Conservation (phyloP, 2,888 invertebrate genomes). For the Nesidiocoris tenuis region DNA sequence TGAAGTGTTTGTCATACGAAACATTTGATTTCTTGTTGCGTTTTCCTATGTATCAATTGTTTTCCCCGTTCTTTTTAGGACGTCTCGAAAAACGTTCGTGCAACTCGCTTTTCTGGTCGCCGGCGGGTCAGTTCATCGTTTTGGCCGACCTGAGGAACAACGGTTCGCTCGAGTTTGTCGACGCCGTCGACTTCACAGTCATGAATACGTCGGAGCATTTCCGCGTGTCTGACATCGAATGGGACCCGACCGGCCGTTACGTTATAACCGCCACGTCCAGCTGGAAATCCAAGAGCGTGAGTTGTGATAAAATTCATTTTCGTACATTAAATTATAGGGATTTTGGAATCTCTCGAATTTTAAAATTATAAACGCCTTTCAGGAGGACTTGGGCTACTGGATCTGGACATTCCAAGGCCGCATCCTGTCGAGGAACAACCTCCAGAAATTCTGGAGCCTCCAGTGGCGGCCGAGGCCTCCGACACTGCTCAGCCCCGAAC, state of each 20-base stretch:
- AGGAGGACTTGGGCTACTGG: conserved; percentile 81
- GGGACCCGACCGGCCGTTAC: conserved; percentile 99
- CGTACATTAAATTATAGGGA: conserved; percentile 56
- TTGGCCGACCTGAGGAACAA: conserved; percentile 81
- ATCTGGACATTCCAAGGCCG: conserved; percentile 96
- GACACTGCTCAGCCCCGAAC: conserved; percentile 76
- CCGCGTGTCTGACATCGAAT: conserved; percentile 92
- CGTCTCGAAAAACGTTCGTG: conserved; percentile 76
- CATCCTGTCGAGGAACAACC: conserved; percentile 74
- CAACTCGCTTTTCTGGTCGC: conserved; percentile 87
- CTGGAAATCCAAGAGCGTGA: conserved; percentile 94
- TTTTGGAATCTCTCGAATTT: neutral
- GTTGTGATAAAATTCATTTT: too few species aligned
- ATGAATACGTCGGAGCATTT: conserved; percentile 94
- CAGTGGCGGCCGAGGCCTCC: conserved; percentile 94
- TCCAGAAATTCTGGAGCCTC: conserved; percentile 92
- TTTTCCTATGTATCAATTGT: conserved; percentile 11
- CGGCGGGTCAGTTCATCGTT: conserved; percentile 91
- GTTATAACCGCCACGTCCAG: conserved; percentile 93
- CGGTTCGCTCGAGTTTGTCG: conserved; percentile 91
- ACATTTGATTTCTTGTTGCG: neutral
- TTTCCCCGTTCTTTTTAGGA: conserved; percentile 1
- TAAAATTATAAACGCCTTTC: conserved; percentile 16
- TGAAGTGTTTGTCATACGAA: neutral
- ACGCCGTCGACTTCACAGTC: conserved; percentile 92